A percentile compares a stretch with the other conserved stretches of the same genome.
Conservation (phyloP, 2,113 vertebrate species). For the Lepus americanus region DNA sequence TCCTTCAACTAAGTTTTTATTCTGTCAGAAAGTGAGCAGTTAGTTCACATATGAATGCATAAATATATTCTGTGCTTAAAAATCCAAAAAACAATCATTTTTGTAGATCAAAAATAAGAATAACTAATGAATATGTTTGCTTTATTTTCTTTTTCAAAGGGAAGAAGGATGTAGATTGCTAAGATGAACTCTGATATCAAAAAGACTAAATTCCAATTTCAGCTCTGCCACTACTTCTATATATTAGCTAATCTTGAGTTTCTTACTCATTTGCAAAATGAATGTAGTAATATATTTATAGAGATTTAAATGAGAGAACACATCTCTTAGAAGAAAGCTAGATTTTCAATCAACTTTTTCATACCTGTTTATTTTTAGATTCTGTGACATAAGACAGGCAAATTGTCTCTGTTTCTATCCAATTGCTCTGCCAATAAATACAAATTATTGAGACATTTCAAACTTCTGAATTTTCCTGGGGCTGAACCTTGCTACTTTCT, state of each 20-base stretch:
- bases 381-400: background rate
- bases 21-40: background rate
- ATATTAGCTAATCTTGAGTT: background rate
- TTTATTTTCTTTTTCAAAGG: background rate
- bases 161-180: background rate
- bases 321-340: background rate
- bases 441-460: background rate
- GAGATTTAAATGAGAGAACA: background rate
- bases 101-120: background rate
- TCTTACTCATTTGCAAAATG: background rate
- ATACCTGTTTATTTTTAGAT: background rate
- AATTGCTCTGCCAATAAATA: background rate
- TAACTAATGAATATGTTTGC: background rate
- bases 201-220: background rate
- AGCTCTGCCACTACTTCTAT: background rate
- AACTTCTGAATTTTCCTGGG: background rate
- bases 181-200: background rate
- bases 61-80: background rate
- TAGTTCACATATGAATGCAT: background rate
- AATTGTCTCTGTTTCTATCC: background rate
- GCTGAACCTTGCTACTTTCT: background rate
- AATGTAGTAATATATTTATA: background rate
- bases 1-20: background rate
- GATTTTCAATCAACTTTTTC: background rate
- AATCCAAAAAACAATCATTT: background rate